phyloP scores from a whole-genome alignment of 2,113 vertebrate species.

The Triplophysa dalaica region DNA sequence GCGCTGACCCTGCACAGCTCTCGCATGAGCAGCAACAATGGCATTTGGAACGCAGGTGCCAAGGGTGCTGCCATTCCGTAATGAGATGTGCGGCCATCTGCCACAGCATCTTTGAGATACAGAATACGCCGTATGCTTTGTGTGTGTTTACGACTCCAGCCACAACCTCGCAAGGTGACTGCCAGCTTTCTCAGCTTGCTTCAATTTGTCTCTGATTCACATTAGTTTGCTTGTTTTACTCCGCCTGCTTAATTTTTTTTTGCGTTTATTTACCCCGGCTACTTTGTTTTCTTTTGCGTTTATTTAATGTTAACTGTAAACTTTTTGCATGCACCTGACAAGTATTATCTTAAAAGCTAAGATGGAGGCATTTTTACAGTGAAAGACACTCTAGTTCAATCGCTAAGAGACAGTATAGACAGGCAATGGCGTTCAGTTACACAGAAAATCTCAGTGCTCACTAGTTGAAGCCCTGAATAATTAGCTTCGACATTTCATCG shows the following conservation, averaged over 20 bases:
- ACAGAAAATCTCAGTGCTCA: slow-evolving; percentile 20
- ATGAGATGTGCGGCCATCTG: slow-evolving; percentile 65
- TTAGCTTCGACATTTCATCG: slow-evolving; percentile 50
- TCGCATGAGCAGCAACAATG: slow-evolving; percentile 55
- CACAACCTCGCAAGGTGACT: slow-evolving; percentile 51
- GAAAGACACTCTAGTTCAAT: background rate
- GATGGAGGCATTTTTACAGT: background rate
- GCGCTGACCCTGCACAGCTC: slow-evolving; percentile 51
- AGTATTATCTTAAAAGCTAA: no score
- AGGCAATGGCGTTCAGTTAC: background rate
- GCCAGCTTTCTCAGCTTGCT: slow-evolving; percentile 37
- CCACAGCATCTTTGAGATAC: slow-evolving; percentile 54
- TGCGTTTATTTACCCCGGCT: background rate
- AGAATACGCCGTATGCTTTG: slow-evolving; percentile 52
- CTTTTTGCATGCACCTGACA: no score
- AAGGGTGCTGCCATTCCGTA: slow-evolving; percentile 64
- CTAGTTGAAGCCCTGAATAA: slow-evolving; percentile 42
- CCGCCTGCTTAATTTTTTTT: background rate
- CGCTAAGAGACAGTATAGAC: background rate
- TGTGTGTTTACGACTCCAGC: slow-evolving; percentile 52
- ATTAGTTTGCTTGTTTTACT: background rate
- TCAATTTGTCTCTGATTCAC: slow-evolving; percentile 21
- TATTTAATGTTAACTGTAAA: no score
- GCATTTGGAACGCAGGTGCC: slow-evolving; percentile 57
- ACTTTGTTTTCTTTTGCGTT: background rate